Evolutionary conservation across 2,888 invertebrate species (phyloP).

Genomic region (Agrilus mali): DNA sequence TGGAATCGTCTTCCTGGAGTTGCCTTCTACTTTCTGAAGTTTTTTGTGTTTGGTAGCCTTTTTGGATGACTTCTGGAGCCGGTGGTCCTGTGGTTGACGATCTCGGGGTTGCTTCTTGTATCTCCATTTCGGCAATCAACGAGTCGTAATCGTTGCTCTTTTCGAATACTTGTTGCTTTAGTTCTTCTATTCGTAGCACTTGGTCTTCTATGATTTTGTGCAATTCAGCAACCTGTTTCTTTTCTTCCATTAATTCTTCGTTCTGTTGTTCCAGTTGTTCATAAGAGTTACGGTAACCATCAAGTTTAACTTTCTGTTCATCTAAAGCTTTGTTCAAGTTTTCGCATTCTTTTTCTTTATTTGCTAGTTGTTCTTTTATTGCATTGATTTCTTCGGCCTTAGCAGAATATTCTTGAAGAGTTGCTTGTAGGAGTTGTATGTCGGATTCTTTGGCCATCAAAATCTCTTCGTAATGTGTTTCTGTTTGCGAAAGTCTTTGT

Average conservation of each 20-base stretch:
- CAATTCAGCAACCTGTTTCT: constrained; percentile 42
- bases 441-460: constrained; percentile 23
- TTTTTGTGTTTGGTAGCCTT: constrained; percentile 13
- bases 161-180: constrained; percentile 53
- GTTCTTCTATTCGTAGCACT: constrained; percentile 57
- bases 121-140: constrained; percentile 30
- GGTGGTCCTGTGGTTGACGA: not conserved
- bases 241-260: constrained; percentile 40
- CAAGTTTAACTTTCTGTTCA: constrained; percentile 17
- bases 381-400: constrained; percentile 5
- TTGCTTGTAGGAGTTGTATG: constrained; percentile 19
- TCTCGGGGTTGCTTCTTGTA: constrained; percentile 14
- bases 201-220: constrained; percentile 52
- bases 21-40: constrained; percentile 6
- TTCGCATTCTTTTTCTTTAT: constrained; percentile 19
- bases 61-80: constrained; percentile 3
- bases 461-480: constrained; percentile 19
- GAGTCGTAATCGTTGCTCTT: constrained; percentile 46
- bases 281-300: constrained; percentile 11
- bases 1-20: constrained; percentile 17
- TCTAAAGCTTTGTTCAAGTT: constrained; percentile 36
- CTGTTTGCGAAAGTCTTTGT: constrained; percentile 13
- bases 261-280: constrained; percentile 39
- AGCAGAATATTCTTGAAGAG: constrained; percentile 16
- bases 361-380: constrained; percentile 4